Evolutionary conservation across 2,888 invertebrate genomes (phyloP).

Genomic region (Xestoiulus laeticollis): DNA sequence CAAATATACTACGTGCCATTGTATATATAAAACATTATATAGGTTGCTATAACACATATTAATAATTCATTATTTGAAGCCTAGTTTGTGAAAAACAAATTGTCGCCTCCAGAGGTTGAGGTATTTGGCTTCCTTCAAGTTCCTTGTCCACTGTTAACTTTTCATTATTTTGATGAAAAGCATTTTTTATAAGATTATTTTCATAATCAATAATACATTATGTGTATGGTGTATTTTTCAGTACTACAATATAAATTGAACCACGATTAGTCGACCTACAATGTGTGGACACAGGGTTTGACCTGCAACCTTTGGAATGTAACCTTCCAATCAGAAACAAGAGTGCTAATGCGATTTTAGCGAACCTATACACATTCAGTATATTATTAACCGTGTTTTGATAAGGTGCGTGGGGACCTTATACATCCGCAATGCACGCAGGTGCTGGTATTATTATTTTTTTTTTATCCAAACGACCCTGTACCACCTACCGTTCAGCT

Average conservation of each 20-base stretch:
- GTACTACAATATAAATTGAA: neutral
- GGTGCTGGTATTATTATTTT: neutral
- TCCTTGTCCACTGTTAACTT: no score
- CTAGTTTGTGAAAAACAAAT: no score
- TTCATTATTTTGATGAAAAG: no score
- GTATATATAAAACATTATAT: no score
- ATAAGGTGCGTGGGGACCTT: conserved; percentile 34
- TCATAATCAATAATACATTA: no score
- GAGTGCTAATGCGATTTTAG: neutral
- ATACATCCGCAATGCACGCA: conserved; percentile 27
- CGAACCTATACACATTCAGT: neutral
- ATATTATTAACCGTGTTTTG: conserved; percentile 29
- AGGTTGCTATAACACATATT: no score
- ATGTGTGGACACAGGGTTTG: neutral
- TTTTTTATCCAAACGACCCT: conserved; percentile 3
- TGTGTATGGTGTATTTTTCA: no score
- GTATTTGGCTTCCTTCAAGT: no score
- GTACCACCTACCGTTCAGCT: conserved; percentile 43
- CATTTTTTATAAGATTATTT: no score
- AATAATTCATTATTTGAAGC: no score
- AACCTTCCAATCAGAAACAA: conserved; percentile 9
- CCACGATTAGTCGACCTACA: neutral
- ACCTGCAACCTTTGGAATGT: neutral
- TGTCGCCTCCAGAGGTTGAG: no score
- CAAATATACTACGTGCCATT: no score